phyloP scores from a whole-genome alignment of 2,113 vertebrate species.

The Serinus canaria region DNA sequence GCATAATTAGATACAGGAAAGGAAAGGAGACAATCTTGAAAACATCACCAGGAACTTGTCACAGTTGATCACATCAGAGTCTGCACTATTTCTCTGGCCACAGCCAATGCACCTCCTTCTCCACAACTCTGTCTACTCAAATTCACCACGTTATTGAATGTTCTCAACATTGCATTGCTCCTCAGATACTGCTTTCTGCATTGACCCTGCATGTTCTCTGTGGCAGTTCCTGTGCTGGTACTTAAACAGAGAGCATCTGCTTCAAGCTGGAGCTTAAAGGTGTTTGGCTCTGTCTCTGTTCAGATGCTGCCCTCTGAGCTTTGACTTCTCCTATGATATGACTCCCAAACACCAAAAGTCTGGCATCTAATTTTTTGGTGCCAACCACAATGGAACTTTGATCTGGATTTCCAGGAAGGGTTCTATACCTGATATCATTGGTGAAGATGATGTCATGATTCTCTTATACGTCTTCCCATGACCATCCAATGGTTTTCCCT shows the following conservation, averaged over 20 bases:
- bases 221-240: background rate
- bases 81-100: background rate
- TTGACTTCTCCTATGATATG: background rate
- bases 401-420: background rate
- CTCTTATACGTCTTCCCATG: background rate
- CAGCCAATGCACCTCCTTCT: background rate
- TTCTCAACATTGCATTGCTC: background rate
- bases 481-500: background rate
- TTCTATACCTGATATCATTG: background rate
- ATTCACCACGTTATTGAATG: background rate
- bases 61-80: background rate
- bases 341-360: background rate
- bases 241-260: background rate
- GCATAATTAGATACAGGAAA: background rate
- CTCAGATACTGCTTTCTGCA: background rate
- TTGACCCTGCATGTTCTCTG: background rate
- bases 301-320: background rate
- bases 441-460: background rate
- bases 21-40: background rate
- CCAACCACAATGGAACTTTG: background rate
- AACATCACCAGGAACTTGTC: background rate
- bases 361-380: background rate
- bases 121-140: background rate
- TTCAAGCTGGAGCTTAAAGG: background rate
- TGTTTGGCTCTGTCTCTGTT: background rate